Percentiles rank a stretch among this genome's conserved stretches.
Conservation (phyloP, 2,113 vertebrate genomes). For the Galemys pyrenaicus region DNA sequence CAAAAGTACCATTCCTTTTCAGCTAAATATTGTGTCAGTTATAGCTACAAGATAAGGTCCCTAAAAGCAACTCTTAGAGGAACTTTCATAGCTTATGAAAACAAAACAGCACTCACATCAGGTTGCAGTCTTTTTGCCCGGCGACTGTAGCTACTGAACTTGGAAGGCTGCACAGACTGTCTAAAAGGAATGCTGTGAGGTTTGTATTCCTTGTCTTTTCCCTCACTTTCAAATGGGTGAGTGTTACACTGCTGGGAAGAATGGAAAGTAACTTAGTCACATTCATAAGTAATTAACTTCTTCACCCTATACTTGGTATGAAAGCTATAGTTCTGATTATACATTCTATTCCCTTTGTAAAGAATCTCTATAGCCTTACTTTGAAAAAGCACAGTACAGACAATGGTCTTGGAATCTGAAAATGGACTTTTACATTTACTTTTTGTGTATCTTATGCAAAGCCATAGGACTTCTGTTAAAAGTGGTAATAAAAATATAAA, state of each 20-base stretch:
- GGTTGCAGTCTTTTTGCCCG: slow-evolving; percentile 95
- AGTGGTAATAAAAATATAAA: not conserved
- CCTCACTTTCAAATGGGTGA: slow-evolving; percentile 92
- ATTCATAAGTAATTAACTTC: not conserved
- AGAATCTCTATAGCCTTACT: not conserved
- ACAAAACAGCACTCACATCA: slow-evolving; percentile 87
- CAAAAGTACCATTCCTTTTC: not conserved
- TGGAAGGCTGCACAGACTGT: slow-evolving; percentile 95
- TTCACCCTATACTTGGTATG: not conserved
- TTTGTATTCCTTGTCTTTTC: slow-evolving; percentile 96
- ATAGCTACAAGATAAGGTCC: not conserved
- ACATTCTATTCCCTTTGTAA: not conserved
- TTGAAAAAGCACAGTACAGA: not conserved
- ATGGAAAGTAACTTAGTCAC: not conserved
- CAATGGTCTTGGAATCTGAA: not conserved
- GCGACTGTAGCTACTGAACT: slow-evolving; percentile 94
- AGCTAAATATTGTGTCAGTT: not conserved
- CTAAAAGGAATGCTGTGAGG: slow-evolving; percentile 97
- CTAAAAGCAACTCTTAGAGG: not conserved
- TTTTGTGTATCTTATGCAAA: not conserved
- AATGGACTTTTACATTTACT: not conserved
- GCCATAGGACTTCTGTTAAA: not conserved
- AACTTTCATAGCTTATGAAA: not conserved
- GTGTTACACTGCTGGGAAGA: slow-evolving; percentile 89
- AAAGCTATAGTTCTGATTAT: not conserved